Evolutionary conservation across 2,888 invertebrate genomes (phyloP), one percentile per base, ranked within the genome.

Genomic region (Parthenolecanium corni): DNA sequence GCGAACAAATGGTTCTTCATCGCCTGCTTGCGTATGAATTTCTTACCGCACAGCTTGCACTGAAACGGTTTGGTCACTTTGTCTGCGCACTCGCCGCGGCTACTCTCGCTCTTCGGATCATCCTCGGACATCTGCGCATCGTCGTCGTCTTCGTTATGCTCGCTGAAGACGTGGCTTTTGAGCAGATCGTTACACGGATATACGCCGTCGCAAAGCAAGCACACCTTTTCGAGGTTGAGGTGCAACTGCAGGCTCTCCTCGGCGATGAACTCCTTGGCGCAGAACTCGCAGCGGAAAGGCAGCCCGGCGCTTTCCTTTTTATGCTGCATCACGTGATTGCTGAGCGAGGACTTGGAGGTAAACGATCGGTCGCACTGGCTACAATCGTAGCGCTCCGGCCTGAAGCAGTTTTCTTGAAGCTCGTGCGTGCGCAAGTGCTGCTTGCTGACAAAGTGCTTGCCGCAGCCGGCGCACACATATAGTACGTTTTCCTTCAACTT

Each of bases 1-100:
- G 61, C 61, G 49, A 36, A 61, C 9, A 61, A 12, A 40, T 61
- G 61, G 38, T 61, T 61, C 16, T 61, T 61, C 61, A 61, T 61
- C 23, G 61, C 61, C 16, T 61, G 61, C 36, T 61, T 61, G n/a
- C 61, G 47, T 6, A 23, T 36, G 38, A 61, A 61, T 24, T 40
- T 51, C 21, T 61, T 61, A 12, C 49, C 20, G n/a, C 61, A 61
- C 9, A 61, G 11, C 20, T 23, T 20, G 38, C 61, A 61, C 24
- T 49, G 49, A 51, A 61, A 61, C 20, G 49, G 38, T 51, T 51
- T 61, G 1, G 31, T 4, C 1, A 12, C 2, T 1, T 3, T 18
- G 14, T 42, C 44, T 4, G 4, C 16, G 4, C 3, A 4, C 4
- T 18, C 44, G 2, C 12, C 56, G 23, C 5, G 11, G 21, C 20